These are phyloP conservation scores for Diloba caeruleocephala DNA, from an alignment of 2,888 invertebrate genomes.

Conservation along the genomic window DNA sequence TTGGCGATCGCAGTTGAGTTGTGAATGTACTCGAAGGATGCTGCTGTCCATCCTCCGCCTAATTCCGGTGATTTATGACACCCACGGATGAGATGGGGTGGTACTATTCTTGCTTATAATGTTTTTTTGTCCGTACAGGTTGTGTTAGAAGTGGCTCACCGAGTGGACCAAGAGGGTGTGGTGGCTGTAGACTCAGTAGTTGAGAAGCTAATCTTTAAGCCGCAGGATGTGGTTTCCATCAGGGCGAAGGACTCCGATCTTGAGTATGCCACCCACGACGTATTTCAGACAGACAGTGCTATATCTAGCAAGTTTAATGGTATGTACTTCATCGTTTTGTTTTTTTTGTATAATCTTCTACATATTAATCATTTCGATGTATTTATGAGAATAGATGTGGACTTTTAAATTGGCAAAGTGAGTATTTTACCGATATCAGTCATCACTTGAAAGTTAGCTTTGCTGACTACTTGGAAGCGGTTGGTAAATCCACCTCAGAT, in stretches of 20 bases:
- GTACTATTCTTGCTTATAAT: no score
- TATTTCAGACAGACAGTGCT: constrained; percentile 96
- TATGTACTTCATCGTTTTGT: constrained; percentile 68
- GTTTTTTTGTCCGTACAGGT: constrained; percentile 73
- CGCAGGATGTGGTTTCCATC: constrained; percentile 95
- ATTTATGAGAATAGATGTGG: no score
- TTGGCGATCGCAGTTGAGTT: no score
- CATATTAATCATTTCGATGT: no score
- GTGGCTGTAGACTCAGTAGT: constrained; percentile 92
- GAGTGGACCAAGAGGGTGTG: constrained; percentile 91
- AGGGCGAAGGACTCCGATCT: constrained; percentile 95
- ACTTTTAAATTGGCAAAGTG: no score
- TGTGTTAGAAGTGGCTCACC: constrained; percentile 96
- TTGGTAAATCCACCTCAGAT: constrained; percentile 28
- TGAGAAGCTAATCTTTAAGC: constrained; percentile 95
- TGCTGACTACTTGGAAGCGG: constrained; percentile 22
- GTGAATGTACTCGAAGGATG: no score
- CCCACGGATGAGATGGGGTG: no score
- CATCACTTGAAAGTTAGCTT: no score
- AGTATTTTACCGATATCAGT: no score
- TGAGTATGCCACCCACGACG: constrained; percentile 96
- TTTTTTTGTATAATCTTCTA: no score
- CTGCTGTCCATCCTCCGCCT: no score
- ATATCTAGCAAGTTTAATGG: constrained; percentile 95
- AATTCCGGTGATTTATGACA: no score